Conservation (phyloP, 1,140 invertebrate genomes). For the Lithobius niger region DNA sequence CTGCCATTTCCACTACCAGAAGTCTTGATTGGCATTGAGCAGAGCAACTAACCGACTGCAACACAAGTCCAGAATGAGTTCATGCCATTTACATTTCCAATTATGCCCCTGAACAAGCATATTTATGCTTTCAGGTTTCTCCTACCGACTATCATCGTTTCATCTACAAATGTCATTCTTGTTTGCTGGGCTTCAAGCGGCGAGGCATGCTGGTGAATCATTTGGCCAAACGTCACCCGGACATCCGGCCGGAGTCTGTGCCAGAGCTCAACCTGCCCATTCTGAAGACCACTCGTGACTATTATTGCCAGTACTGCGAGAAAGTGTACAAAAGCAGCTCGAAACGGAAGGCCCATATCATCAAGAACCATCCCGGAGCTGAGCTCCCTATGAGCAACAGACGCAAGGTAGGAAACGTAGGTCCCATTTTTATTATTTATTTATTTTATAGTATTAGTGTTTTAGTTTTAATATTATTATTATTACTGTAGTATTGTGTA, state of each 20-base stretch:
- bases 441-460: neutral
- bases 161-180: constrained; percentile 66
- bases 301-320: constrained; percentile 73
- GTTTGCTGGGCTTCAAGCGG: constrained; percentile 65
- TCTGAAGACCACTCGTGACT: constrained; percentile 59
- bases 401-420: constrained; percentile 28
- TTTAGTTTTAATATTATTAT: neutral
- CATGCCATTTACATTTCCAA: no score
- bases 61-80: no score
- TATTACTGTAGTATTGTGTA: no score
- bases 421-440: no score
- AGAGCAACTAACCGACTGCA: no score
- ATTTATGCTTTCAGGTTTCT: constrained; percentile 39
- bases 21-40: no score
- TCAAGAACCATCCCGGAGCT: constrained; percentile 69
- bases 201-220: constrained; percentile 75
- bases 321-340: constrained; percentile 77
- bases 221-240: constrained; percentile 67
- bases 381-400: constrained; percentile 43
- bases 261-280: constrained; percentile 72
- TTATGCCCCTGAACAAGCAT: neutral
- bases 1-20: no score
- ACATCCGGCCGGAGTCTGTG: constrained; percentile 54
- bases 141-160: constrained; percentile 60
- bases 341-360: constrained; percentile 68